A percentile compares a stretch with the other conserved stretches of the same genome.
phyloP scores from a whole-genome alignment of 2,888 invertebrate genomes.

The Epinotia nisella region DNA sequence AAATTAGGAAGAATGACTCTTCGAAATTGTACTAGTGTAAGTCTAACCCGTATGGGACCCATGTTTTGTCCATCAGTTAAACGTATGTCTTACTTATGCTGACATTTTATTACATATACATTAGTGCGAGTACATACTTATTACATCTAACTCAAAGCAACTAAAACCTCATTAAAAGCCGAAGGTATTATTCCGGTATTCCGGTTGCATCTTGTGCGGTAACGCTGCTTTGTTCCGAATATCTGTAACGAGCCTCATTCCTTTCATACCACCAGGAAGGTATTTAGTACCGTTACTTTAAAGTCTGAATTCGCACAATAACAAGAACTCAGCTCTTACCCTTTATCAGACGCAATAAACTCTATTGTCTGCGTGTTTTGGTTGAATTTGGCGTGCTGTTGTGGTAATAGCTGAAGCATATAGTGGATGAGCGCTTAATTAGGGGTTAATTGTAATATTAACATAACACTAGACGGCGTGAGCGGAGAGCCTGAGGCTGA shows the following conservation, averaged over 20 bases:
- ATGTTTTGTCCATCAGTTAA: too few species aligned
- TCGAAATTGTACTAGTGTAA: too few species aligned
- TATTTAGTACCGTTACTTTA: not conserved
- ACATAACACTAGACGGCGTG: slow-evolving; percentile 20
- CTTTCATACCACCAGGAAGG: not conserved
- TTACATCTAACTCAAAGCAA: slow-evolving; percentile 38
- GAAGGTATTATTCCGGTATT: slow-evolving; percentile 62
- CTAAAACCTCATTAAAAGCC: slow-evolving; percentile 65
- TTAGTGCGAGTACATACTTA: not conserved
- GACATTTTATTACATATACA: not conserved
- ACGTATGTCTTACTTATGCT: too few species aligned
- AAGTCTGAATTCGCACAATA: slow-evolving; percentile 9
- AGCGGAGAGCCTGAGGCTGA: slow-evolving; percentile 5
- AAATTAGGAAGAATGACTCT: too few species aligned
- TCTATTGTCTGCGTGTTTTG: not conserved
- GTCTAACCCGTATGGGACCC: too few species aligned
- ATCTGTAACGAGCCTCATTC: slow-evolving; percentile 56
- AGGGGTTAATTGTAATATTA: slow-evolving; percentile 35
- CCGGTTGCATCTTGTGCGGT: slow-evolving; percentile 56
- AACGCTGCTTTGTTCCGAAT: slow-evolving; percentile 59
- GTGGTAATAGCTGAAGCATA: not conserved
- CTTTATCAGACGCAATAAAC: not conserved
- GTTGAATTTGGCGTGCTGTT: not conserved
- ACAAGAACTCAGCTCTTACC: not conserved
- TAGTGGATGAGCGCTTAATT: slow-evolving; percentile 19